Conservation (phyloP, 2,797 vertebrate genomes). For the Tadarida brasiliensis region DNA sequence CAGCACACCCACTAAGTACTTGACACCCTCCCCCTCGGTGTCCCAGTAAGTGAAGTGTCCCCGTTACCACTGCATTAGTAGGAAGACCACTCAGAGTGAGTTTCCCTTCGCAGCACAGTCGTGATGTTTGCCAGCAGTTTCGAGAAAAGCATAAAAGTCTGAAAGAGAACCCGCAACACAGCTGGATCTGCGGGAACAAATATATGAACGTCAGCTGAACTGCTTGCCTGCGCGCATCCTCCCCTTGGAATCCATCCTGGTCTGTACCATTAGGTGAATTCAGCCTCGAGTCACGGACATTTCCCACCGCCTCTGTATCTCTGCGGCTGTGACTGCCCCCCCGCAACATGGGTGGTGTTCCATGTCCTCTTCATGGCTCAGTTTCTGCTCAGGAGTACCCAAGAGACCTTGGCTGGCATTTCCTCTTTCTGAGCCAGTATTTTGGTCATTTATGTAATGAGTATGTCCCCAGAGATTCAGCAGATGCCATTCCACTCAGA, state of each 20-base stretch:
- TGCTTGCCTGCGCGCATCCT: neutral
- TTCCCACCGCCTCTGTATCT: too few species aligned
- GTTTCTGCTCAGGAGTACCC: neutral
- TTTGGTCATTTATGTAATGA: neutral
- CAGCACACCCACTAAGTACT: fast-evolving
- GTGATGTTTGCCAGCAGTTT: too few species aligned
- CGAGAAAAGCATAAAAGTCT: too few species aligned
- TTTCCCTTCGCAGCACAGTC: neutral
- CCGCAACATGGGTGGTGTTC: too few species aligned
- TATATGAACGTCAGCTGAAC: neutral
- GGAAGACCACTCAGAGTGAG: neutral
- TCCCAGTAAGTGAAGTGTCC: neutral
- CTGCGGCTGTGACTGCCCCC: too few species aligned
- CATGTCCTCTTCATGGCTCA: neutral
- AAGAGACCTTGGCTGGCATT: neutral
- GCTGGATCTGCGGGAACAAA: neutral
- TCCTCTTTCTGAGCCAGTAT: neutral
- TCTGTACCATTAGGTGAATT: neutral
- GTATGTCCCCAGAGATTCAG: neutral
- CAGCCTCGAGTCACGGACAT: neutral
- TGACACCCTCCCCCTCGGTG: fast-evolving
- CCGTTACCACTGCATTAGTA: neutral
- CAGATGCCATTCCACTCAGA: neutral
- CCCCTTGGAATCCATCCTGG: too few species aligned
- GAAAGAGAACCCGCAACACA: too few species aligned